These are phyloP conservation scores for Chirona hameri DNA, from an alignment of 2,888 invertebrate genomes.

Conservation along the genomic window DNA sequence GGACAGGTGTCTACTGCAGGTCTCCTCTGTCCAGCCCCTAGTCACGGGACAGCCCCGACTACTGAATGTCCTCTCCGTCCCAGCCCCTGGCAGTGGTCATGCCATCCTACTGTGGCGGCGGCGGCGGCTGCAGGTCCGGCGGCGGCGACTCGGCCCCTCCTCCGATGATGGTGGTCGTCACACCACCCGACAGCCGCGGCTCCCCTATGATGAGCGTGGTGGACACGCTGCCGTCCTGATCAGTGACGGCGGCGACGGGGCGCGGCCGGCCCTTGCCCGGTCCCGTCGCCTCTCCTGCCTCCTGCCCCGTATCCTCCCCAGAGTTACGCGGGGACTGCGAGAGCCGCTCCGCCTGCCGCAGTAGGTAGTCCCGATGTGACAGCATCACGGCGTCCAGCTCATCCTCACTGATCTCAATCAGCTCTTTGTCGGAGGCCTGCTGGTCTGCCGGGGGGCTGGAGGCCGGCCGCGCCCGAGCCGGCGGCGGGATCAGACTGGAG, in stretches of 20 bases:
- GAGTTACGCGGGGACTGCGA: conserved; percentile 22
- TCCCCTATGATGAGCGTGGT: conserved; percentile 28
- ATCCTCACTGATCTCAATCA: conserved; percentile 42
- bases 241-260: neutral
- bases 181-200: neutral
- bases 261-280: conserved; percentile 26
- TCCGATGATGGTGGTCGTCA: neutral
- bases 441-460: neutral
- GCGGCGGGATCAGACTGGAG: conserved; percentile 1
- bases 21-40: neutral
- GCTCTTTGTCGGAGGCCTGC: conserved; percentile 12
- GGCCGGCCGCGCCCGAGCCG: neutral
- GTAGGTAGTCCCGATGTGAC: conserved; percentile 43
- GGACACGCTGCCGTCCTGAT: conserved; percentile 38
- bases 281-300: conserved; percentile 45
- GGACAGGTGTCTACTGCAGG: neutral
- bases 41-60: neutral
- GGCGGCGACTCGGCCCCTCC: neutral
- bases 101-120: neutral
- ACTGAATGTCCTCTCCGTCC: neutral
- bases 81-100: neutral
- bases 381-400: conserved; percentile 44
- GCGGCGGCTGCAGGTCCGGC: neutral
- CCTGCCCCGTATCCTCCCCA: conserved; percentile 45
- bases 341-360: conserved; percentile 39